phyloP scores from a whole-genome alignment of 1,140 invertebrate genomes.

The Theocolax elegans region DNA sequence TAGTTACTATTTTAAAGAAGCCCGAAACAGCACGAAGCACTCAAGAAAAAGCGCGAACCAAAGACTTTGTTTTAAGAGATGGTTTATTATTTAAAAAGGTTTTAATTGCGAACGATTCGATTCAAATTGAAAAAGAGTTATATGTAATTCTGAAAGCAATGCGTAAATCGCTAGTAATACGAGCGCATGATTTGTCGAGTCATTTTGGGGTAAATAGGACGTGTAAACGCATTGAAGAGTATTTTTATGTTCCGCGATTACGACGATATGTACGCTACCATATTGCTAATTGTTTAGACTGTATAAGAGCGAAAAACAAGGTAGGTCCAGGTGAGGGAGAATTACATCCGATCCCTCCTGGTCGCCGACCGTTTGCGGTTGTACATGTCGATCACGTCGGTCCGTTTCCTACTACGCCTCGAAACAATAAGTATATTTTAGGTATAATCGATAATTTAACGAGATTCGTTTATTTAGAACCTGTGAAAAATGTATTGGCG shows the following conservation, averaged over 20 bases:
- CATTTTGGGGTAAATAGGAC: slow-evolving; percentile 39
- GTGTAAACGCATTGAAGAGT: slow-evolving; percentile 4
- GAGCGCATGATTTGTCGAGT: slow-evolving; percentile 24
- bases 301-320: slow-evolving; percentile 10
- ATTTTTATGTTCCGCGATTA: slow-evolving; percentile 40
- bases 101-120: neutral
- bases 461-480: slow-evolving; percentile 2
- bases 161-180: slow-evolving; percentile 33
- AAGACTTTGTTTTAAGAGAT: slow-evolving; percentile 23
- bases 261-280: slow-evolving; percentile 16
- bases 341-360: slow-evolving; percentile 36
- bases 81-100: slow-evolving; percentile 12
- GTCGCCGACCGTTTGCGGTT: slow-evolving; percentile 26
- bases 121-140: neutral
- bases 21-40: slow-evolving; percentile 24
- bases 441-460: too few species aligned
- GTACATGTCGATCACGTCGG: slow-evolving; percentile 39
- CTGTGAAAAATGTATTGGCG: slow-evolving; percentile 6
- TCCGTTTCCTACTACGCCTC: slow-evolving; percentile 5
- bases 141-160: slow-evolving; percentile 30
- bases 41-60: slow-evolving; percentile 8
- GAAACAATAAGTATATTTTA: slow-evolving; percentile 29
- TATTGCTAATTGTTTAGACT: slow-evolving; percentile 16
- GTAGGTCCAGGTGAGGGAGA: slow-evolving; percentile 18
- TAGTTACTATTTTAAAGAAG: neutral